Percentiles rank a stretch among this genome's conserved stretches.
Conservation (phyloP, 2,888 invertebrate genomes). For the Epinotia nisella region DNA sequence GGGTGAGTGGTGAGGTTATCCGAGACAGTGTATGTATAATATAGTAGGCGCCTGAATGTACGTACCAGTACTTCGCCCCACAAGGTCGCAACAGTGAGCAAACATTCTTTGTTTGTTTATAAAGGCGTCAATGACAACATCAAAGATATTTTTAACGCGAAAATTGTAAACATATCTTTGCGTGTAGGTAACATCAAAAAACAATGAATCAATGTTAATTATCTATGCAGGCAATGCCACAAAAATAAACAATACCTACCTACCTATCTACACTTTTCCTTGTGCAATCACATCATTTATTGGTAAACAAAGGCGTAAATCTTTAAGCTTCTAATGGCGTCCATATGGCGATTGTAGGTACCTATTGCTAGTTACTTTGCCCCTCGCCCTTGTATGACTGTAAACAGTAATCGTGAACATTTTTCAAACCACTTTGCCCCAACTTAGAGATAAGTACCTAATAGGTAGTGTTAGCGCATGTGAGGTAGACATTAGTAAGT, state of each 20-base stretch:
- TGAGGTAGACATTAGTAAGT: too few species aligned
- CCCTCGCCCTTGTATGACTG: too few species aligned
- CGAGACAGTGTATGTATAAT: background rate
- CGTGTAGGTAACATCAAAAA: slow-evolving; percentile 3
- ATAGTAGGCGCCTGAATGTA: background rate
- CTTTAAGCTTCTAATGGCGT: too few species aligned
- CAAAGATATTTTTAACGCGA: background rate
- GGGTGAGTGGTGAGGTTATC: background rate
- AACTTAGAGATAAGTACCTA: too few species aligned
- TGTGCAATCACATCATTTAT: too few species aligned
- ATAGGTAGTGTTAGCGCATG: too few species aligned
- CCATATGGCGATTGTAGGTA: too few species aligned
- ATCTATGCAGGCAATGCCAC: background rate
- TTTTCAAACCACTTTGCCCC: too few species aligned
- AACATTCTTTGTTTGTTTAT: slow-evolving; percentile 39
- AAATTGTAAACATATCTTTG: background rate
- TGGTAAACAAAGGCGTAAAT: too few species aligned
- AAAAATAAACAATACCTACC: background rate
- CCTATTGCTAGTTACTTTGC: too few species aligned
- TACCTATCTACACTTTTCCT: too few species aligned
- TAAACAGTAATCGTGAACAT: too few species aligned
- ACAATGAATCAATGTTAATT: slow-evolving; percentile 25
- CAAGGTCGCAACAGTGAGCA: slow-evolving; percentile 30
- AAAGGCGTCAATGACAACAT: background rate
- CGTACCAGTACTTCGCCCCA: slow-evolving; percentile 3